These are phyloP conservation scores for Cyclophora punctaria DNA, from an alignment of 2,888 invertebrate genomes.

Conservation along the genomic window DNA sequence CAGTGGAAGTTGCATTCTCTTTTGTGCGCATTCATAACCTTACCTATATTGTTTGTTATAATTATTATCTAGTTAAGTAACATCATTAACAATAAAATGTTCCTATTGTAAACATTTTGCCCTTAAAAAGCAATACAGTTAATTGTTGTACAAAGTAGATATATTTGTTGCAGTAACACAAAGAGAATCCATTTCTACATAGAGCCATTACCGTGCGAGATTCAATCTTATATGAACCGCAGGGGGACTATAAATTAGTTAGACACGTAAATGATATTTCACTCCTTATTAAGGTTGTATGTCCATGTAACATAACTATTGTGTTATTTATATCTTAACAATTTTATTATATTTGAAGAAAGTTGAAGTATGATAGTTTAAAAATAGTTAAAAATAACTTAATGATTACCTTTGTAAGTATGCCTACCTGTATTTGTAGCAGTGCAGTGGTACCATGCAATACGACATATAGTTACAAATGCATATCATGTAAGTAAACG, in stretches of 20 bases:
- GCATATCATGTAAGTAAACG: conserved; percentile 34
- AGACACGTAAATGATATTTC: conserved; percentile 39
- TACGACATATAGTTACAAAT: conserved; percentile 29
- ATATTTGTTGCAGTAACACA: conserved; percentile 14
- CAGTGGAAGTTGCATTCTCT: conserved; percentile 16
- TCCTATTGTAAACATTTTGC: conserved; percentile 18
- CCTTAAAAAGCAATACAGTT: conserved; percentile 8
- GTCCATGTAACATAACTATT: conserved; percentile 64
- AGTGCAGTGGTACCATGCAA: conserved; percentile 32
- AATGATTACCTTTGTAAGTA: conserved; percentile 49
- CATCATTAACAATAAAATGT: conserved; percentile 14
- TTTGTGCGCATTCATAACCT: conserved; percentile 8
- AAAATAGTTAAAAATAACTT: conserved; percentile 48
- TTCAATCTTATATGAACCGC: conserved; percentile 24
- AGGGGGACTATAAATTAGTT: conserved; percentile 46
- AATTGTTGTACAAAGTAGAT: conserved; percentile 17
- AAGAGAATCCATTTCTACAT: conserved; percentile 24
- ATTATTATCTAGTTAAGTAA: conserved; percentile 6
- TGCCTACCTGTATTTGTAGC: conserved; percentile 36
- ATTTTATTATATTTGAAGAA: conserved; percentile 58
- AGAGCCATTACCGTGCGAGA: conserved; percentile 20
- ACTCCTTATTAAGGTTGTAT: conserved; percentile 70
- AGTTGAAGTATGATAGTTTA: conserved; percentile 45
- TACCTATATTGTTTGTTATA: conserved; percentile 5
- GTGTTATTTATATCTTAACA: conserved; percentile 65